phyloP scores from a whole-genome alignment of 2,113 vertebrate genomes.

The Syngnathoides biaculeatus region DNA sequence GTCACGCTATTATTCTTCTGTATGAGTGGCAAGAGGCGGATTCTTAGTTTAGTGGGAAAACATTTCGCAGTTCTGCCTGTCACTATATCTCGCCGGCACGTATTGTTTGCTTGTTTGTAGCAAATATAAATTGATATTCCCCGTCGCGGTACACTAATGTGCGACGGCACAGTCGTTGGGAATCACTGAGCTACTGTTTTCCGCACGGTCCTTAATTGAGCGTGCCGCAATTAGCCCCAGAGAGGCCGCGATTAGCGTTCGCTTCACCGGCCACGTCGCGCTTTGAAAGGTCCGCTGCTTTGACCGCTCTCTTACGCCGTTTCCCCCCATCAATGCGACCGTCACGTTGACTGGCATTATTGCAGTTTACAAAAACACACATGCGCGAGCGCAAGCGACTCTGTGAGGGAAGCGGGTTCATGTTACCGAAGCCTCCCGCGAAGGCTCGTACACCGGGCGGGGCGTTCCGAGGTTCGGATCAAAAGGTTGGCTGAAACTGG shows the following conservation, averaged over 20 bases:
- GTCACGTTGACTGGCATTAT: neutral
- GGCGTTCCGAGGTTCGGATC: slow-evolving; percentile 88
- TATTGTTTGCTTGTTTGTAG: neutral
- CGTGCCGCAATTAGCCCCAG: slow-evolving; percentile 20
- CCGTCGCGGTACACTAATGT: neutral
- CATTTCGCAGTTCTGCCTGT: too few species aligned
- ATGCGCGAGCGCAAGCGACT: slow-evolving; percentile 27
- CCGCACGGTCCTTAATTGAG: slow-evolving; percentile 6
- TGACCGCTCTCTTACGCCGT: slow-evolving; percentile 4
- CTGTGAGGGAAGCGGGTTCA: slow-evolving; percentile 60
- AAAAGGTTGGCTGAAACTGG: slow-evolving; percentile 92
- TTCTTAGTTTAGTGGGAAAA: too few species aligned
- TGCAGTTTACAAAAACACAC: neutral
- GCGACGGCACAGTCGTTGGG: neutral
- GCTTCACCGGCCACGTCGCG: slow-evolving; percentile 29
- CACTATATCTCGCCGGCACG: too few species aligned
- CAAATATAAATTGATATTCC: neutral
- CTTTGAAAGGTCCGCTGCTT: slow-evolving; percentile 17
- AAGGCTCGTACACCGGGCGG: slow-evolving; percentile 81
- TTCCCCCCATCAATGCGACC: neutral
- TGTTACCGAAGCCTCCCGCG: slow-evolving; percentile 82
- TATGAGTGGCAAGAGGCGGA: too few species aligned
- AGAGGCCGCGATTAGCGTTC: slow-evolving; percentile 34
- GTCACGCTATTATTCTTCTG: too few species aligned
- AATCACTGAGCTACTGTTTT: slow-evolving; percentile 21